Conservation (phyloP, 1,140 invertebrate genomes). For the Saccostrea glomerata region DNA sequence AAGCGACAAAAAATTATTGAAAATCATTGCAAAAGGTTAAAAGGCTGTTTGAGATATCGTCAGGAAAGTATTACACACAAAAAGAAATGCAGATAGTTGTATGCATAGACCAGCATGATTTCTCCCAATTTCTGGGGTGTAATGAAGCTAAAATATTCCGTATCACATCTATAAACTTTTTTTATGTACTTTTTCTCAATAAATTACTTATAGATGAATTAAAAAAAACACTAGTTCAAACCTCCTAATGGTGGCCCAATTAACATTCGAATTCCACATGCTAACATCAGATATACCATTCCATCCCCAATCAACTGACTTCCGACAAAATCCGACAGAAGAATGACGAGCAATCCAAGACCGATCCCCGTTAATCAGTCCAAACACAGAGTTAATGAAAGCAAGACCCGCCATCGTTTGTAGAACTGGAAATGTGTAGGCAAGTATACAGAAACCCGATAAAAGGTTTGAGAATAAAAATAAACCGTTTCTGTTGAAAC, state of each 20-base stretch:
- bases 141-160: too few relatives aligned
- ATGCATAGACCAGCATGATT: too few relatives aligned
- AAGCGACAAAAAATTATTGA: too few relatives aligned
- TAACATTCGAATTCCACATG: conserved; percentile 71
- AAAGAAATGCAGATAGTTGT: too few relatives aligned
- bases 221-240: conserved; percentile 31
- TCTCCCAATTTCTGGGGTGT: too few relatives aligned
- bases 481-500: conserved; percentile 60
- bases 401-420: conserved; percentile 51
- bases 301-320: conserved; percentile 65
- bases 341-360: conserved; percentile 69
- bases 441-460: conserved; percentile 58
- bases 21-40: too few relatives aligned
- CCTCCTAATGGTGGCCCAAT: conserved; percentile 72
- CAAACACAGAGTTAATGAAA: conserved; percentile 56
- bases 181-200: too few relatives aligned
- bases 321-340: conserved; percentile 71
- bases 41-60: too few relatives aligned
- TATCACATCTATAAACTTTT: too few relatives aligned
- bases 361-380: conserved; percentile 69
- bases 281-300: conserved; percentile 72
- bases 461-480: conserved; percentile 66
- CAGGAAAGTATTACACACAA: too few relatives aligned
- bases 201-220: too few relatives aligned
- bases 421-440: conserved; percentile 48